phyloP scores from a whole-genome alignment of 2,888 invertebrate genomes.

The Leucophenga montana region DNA sequence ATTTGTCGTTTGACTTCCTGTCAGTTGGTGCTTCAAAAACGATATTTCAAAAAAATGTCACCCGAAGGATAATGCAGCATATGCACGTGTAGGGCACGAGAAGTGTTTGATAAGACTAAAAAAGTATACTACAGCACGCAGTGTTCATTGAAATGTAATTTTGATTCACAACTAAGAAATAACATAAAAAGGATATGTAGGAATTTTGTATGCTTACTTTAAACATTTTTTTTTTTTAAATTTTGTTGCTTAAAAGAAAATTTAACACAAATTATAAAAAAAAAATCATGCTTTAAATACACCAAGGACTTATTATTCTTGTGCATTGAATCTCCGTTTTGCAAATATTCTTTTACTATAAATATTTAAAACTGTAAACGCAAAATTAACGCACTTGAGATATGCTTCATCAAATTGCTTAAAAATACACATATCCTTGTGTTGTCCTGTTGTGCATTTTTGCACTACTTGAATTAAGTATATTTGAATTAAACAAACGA shows the following conservation, averaged over 20 bases:
- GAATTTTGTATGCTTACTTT: neutral
- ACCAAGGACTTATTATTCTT: neutral
- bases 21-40: conserved; percentile 52
- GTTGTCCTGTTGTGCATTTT: neutral
- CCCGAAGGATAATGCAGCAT: neutral
- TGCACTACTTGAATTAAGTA: neutral
- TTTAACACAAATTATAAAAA: neutral
- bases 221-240: neutral
- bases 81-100: neutral
- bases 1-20: conserved; percentile 67
- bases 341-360: neutral
- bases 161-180: neutral
- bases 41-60: conserved; percentile 7
- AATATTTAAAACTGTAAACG: neutral
- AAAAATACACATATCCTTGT: neutral
- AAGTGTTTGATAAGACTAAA: neutral
- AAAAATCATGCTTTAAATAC: neutral
- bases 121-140: neutral
- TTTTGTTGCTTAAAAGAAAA: neutral
- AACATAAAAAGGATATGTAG: neutral
- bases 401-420: neutral
- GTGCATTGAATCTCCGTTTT: no score
- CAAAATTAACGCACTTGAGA: neutral
- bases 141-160: no score
- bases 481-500: neutral